Conservation (phyloP, 1,140 invertebrate species). For the Papilio polyxenes region DNA sequence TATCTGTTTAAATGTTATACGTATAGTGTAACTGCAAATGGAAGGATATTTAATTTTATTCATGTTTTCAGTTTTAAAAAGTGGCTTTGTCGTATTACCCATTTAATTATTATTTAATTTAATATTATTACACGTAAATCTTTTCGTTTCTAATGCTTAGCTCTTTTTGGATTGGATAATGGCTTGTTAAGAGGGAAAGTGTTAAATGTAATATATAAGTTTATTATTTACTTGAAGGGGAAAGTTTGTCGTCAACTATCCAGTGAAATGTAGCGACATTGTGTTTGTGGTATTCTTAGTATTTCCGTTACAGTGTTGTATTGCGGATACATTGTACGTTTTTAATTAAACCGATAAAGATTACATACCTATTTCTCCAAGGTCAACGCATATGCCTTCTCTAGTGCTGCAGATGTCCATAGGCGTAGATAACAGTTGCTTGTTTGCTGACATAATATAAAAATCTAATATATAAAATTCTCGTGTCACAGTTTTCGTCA, state of each 20-base stretch:
- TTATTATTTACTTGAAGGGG: conserved; percentile 1
- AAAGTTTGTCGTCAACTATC: not conserved
- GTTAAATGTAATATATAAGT: not conserved
- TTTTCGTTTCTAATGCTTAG: not conserved
- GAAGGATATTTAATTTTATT: not conserved
- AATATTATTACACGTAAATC: no score
- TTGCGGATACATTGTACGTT: not conserved
- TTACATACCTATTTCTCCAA: not conserved
- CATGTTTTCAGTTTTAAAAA: not conserved
- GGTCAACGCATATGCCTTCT: not conserved
- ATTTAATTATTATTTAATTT: no score
- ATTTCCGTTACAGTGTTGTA: conserved; percentile 1
- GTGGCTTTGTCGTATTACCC: not conserved
- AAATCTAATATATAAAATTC: no score
- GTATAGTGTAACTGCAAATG: not conserved
- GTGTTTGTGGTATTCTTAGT: conserved; percentile 11
- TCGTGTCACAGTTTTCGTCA: no score
- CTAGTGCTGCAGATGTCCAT: not conserved
- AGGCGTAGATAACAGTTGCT: not conserved
- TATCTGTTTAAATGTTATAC: not conserved
- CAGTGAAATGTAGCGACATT: not conserved
- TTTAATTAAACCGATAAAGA: conserved; percentile 1
- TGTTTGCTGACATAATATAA: not conserved
- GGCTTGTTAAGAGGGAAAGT: not conserved
- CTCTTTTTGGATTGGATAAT: not conserved